Evolutionary conservation across 2,113 vertebrate species (phyloP).

Genomic region (Eurystomus gularis): DNA sequence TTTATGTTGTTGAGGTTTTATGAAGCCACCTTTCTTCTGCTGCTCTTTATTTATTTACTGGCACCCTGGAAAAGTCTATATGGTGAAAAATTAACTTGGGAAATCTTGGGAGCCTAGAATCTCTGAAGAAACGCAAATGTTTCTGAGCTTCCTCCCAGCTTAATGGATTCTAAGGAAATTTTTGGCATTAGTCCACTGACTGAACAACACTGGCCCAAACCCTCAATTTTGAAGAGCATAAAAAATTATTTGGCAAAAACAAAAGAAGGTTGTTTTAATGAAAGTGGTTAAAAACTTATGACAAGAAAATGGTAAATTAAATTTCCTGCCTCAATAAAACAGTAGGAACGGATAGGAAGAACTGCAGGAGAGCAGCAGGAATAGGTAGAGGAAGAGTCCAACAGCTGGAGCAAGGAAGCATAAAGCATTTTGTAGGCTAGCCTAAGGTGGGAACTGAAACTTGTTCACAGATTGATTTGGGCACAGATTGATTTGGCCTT

Average conservation of each 20-base stretch:
- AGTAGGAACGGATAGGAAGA: neutral
- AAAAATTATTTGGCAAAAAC: neutral
- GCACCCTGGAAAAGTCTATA: neutral
- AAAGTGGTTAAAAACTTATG: neutral
- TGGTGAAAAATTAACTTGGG: conserved; percentile 15
- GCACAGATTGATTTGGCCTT: neutral
- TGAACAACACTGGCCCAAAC: neutral
- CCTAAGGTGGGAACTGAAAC: neutral
- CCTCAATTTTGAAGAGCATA: neutral
- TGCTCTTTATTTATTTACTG: conserved; percentile 1
- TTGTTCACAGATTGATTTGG: neutral
- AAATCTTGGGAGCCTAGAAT: neutral
- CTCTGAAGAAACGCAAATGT: conserved; percentile 15
- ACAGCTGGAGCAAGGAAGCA: neutral
- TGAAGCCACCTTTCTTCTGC: conserved; percentile 13
- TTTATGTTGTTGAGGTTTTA: neutral
- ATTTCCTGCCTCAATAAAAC: neutral
- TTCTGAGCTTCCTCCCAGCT: neutral
- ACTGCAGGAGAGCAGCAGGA: neutral
- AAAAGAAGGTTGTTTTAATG: neutral
- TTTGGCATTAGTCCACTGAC: neutral
- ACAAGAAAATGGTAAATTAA: neutral
- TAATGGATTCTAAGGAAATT: neutral
- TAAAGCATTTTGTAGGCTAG: neutral
- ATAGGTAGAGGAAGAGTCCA: neutral